Evolutionary conservation across 2,113 vertebrate species (phyloP).

Genomic region (Chaetops frenatus): DNA sequence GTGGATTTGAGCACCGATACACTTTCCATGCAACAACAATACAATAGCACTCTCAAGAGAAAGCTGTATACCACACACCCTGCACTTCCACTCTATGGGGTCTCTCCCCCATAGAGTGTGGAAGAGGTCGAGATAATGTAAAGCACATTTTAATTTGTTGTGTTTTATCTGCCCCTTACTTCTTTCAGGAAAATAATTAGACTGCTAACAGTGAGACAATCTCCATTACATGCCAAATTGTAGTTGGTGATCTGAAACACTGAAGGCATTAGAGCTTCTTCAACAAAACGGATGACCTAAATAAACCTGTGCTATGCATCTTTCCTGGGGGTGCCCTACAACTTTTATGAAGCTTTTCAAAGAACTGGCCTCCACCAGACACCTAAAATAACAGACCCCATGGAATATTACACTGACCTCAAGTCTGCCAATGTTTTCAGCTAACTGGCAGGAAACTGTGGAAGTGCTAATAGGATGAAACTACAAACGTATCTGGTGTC

Average conservation of each 20-base stretch:
- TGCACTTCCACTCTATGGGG: neutral
- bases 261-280: neutral
- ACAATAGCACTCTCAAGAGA: neutral
- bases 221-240: neutral
- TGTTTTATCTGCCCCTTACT: neutral
- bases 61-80: neutral
- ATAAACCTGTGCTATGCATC: neutral
- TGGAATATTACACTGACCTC: neutral
- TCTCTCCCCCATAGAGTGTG: rapidly evolving
- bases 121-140: neutral
- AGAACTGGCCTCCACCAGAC: neutral
- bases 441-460: neutral
- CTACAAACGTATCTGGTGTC: neutral
- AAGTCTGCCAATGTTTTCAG: neutral
- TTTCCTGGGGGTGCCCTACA: neutral
- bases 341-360: neutral
- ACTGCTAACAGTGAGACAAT: neutral
- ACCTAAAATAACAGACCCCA: neutral
- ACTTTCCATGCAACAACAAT: neutral
- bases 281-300: neutral
- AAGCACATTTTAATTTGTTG: neutral
- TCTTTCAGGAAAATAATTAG: neutral
- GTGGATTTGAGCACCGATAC: neutral
- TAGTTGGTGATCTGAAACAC: neutral
- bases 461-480: neutral